These are phyloP conservation scores for Rhimphoctona megacephalus DNA, from an alignment of 2,888 invertebrate genomes.

Conservation along the genomic window DNA sequence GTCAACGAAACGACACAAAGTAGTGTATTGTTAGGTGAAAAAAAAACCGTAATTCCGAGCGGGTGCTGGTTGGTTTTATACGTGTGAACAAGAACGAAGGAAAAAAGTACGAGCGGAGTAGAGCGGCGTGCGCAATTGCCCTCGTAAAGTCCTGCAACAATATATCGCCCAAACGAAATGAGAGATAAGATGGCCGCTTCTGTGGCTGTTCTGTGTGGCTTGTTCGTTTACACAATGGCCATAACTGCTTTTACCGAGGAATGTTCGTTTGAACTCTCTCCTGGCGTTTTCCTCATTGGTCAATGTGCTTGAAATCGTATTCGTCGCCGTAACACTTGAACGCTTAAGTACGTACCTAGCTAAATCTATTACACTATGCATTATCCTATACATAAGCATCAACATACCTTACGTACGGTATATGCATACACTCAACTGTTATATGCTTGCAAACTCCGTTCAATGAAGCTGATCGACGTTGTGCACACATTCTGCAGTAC, in stretches of 20 bases:
- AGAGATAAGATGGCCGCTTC: constrained; percentile 58
- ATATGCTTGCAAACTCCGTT: background rate
- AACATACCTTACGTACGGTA: background rate
- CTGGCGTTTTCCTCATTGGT: constrained; percentile 27
- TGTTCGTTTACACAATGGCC: constrained; percentile 43
- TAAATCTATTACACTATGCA: constrained; percentile 23
- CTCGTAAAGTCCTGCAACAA: constrained; percentile 47
- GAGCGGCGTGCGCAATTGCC: constrained; percentile 55
- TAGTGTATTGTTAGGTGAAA: background rate
- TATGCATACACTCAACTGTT: background rate
- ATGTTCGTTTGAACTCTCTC: constrained; percentile 29
- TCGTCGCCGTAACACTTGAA: constrained; percentile 54
- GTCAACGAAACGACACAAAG: background rate
- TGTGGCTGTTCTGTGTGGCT: constrained; percentile 39
- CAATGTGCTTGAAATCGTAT: constrained; percentile 46
- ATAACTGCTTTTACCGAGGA: constrained; percentile 42
- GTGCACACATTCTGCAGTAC: constrained; percentile 10
- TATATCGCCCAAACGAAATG: constrained; percentile 54
- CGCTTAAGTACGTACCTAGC: constrained; percentile 50
- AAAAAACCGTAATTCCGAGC: background rate
- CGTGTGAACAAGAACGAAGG: constrained; percentile 36
- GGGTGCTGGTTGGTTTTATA: constrained; percentile 8
- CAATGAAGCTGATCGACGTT: constrained; percentile 36
- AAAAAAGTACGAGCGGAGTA: constrained; percentile 26
- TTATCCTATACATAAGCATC: constrained; percentile 39